Base-by-base conservation (phyloP, 2,888 invertebrate genomes). In the Autographa pulchrina region DNA sequence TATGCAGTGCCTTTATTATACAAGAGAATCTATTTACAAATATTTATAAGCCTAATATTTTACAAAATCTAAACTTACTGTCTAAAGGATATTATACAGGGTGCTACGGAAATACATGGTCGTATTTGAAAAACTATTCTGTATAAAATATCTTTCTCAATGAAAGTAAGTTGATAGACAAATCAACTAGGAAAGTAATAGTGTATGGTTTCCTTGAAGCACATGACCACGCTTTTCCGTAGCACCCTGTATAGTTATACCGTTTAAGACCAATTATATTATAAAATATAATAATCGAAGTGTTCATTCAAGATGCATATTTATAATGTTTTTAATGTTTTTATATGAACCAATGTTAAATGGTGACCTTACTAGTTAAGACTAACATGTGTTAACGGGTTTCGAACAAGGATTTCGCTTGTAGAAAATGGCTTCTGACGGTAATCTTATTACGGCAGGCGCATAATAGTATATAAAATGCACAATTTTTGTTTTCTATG, bases 331-430 rank as follows among this genome's bases (percentile, higher is more conserved):
- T 16, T 48, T 48, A 7, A 8, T n/a, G n/a, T 25, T 48, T 16
- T 48, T 48, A 48, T 48, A n/a, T 48, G 48, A 48, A 48, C 8
- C n/a, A 48, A n/a, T 48, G 48, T 48, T 48, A n/a, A 48, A 48
- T n/a, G 43, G n/a, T n/a, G 6, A n/a, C 48, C n/a, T 48, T 62
- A 69, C 62, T 41, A 35, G 60, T 66, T 62, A 72, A 63, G 72
- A 70, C 65, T 70, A 62, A 70, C 70, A 68, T 59, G 60, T 62
- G 67, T 80, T 75, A 70, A 68, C 72, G 16, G 81, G 81, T 76
- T 81, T 82, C 74, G 18, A 62, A 67, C 81, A 81, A 74, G 81
- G 81, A 75, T 81, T 72, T 75, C 67, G 25, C 75, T 67, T 72
- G 67, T 74, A 62, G 16, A 67, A 74, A 73, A 82, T n/a, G 82